phyloP scores from a whole-genome alignment of 1,140 invertebrate genomes.

The Zaprionus africanus region DNA sequence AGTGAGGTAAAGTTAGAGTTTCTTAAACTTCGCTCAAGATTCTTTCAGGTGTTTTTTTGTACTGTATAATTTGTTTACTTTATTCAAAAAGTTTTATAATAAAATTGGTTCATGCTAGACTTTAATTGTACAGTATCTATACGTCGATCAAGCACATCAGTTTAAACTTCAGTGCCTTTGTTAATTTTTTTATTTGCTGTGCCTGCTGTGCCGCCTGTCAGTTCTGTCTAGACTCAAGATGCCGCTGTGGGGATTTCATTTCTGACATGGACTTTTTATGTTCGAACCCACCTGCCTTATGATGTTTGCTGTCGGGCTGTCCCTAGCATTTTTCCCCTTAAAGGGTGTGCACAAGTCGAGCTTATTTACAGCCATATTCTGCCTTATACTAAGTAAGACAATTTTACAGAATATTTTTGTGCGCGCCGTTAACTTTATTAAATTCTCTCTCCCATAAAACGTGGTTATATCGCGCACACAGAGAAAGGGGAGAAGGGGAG shows the following conservation, averaged over 20 bases:
- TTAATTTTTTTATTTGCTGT: not conserved
- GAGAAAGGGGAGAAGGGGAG: not conserved
- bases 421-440: conserved; percentile 30
- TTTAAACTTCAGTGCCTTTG: not conserved
- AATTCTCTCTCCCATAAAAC: conserved; percentile 38
- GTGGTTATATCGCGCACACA: not conserved
- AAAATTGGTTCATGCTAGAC: too few species aligned
- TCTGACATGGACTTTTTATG: conserved; percentile 22
- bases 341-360: conserved; percentile 1
- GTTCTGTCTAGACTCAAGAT: conserved; percentile 44
- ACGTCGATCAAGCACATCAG: not conserved
- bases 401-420: conserved; percentile 13
- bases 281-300: conserved; percentile 23
- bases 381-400: conserved; percentile 7
- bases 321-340: not conserved
- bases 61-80: too few species aligned
- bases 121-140: not conserved
- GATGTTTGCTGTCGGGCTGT: not conserved
- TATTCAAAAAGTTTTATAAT: too few species aligned
- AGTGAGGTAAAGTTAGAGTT: not conserved
- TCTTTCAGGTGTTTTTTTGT: not conserved
- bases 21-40: not conserved
- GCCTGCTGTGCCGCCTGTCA: conserved; percentile 24
- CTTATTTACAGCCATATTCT: not conserved
- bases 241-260: conserved; percentile 43